These are phyloP conservation scores for Enteromius argenteus DNA, from an alignment of 2,797 vertebrate species.

Conservation along the genomic window DNA sequence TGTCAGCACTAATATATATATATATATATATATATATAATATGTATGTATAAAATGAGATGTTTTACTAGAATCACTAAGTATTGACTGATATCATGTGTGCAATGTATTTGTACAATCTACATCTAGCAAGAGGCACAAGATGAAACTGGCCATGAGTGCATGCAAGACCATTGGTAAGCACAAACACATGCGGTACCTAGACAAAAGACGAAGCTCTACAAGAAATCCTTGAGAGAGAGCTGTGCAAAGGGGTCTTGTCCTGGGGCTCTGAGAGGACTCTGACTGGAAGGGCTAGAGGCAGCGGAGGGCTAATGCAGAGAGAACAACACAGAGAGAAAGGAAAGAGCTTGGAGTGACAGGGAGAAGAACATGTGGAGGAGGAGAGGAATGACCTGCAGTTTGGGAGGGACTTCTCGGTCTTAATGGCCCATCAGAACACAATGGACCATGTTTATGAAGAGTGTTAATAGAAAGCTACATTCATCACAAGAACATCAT, in stretches of 20 bases:
- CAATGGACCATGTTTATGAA: slow-evolving; percentile 29
- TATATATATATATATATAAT: no score
- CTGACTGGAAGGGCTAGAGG: slow-evolving; percentile 99
- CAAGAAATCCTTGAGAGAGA: slow-evolving; percentile 99
- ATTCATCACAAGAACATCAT: slow-evolving; percentile 13
- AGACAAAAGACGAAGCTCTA: slow-evolving; percentile 89
- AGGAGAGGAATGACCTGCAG: slow-evolving; percentile 73
- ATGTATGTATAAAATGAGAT: no score
- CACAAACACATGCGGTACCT: slow-evolving; percentile 57
- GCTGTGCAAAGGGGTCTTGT: slow-evolving; percentile 99
- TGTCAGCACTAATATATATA: no score
- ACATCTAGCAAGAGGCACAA: not conserved
- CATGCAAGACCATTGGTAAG: slow-evolving; percentile 36
- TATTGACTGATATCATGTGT: not conserved
- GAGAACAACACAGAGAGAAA: slow-evolving; percentile 79
- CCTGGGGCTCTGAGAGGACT: slow-evolving; percentile 99
- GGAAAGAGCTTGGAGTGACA: slow-evolving; percentile 73
- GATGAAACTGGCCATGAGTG: slow-evolving; percentile 3
- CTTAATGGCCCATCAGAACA: slow-evolving; percentile 27
- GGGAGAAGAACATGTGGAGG: slow-evolving; percentile 43
- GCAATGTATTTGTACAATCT: not conserved
- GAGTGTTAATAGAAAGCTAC: slow-evolving; percentile 32
- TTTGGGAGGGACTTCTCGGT: slow-evolving; percentile 74
- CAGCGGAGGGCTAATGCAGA: slow-evolving; percentile 96
- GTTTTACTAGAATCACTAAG: no score